Conservation (phyloP, 2,797 vertebrate species). For the Pseudotriccus pelzelni region DNA sequence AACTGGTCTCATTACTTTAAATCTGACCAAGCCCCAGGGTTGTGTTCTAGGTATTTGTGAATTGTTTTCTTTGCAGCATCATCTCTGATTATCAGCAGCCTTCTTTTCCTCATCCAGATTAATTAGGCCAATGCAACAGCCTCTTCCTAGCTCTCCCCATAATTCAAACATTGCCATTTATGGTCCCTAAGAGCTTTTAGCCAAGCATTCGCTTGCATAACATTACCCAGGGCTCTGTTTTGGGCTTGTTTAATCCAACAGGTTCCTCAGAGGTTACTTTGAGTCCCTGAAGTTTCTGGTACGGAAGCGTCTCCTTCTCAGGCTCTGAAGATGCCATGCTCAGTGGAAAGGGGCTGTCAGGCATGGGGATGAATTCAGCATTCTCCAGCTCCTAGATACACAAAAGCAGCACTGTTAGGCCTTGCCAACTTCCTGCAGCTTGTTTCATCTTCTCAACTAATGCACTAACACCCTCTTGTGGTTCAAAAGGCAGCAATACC, state of each 20-base stretch:
- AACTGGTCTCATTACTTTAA: not conserved
- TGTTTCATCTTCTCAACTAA: not conserved
- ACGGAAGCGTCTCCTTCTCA: conserved; percentile 87
- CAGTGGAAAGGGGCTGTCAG: conserved; percentile 78
- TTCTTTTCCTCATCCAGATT: not conserved
- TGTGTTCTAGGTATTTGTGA: not conserved
- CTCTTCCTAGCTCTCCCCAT: not conserved
- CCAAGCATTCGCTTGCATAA: not conserved
- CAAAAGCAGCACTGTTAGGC: conserved; percentile 44
- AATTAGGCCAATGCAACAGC: not conserved
- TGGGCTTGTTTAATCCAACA: conserved; percentile 53
- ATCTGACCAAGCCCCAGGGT: not conserved
- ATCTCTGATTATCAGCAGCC: not conserved
- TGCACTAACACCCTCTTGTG: conserved; percentile 67
- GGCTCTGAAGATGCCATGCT: conserved; percentile 79
- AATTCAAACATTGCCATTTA: not conserved
- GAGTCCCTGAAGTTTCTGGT: conserved; percentile 88
- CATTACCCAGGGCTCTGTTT: conserved; percentile 72
- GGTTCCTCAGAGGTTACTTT: conserved; percentile 81
- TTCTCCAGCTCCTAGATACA: conserved; percentile 89
- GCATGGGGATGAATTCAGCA: conserved; percentile 96
- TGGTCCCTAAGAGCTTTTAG: not conserved
- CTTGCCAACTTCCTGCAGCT: not conserved
- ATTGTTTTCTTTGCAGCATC: not conserved
- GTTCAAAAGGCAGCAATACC: not conserved